phyloP scores from a whole-genome alignment of 2,888 invertebrate genomes.

The Empis stercorea region DNA sequence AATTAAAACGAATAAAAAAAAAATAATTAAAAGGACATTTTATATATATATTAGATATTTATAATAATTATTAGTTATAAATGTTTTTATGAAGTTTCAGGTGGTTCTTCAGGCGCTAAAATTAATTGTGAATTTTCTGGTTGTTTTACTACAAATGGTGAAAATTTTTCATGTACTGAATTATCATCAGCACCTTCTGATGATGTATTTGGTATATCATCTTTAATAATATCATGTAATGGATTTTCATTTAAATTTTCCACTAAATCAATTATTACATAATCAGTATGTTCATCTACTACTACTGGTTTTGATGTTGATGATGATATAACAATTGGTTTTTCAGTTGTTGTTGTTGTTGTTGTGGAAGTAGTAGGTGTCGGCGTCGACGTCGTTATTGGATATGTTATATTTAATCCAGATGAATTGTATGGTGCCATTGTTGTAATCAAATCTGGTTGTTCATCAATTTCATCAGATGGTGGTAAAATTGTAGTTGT shows the following conservation, averaged over 20 bases:
- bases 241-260: background rate
- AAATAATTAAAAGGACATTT: no score
- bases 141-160: slow-evolving; percentile 21
- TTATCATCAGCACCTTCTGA: slow-evolving; percentile 23
- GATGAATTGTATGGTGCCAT: slow-evolving; percentile 3
- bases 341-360: no score
- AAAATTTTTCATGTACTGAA: slow-evolving; percentile 32
- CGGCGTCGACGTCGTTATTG: background rate
- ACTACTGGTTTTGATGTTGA: background rate
- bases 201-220: background rate
- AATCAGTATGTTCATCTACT: slow-evolving; percentile 16
- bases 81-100: slow-evolving; percentile 32
- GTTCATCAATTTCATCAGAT: slow-evolving; percentile 2
- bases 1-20: background rate
- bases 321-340: background rate
- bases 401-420: background rate
- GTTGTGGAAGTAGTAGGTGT: slow-evolving; percentile 15
- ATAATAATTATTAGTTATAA: no score
- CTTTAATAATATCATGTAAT: slow-evolving; percentile 20
- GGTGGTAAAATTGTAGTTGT: background rate
- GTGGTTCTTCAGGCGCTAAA: slow-evolving; percentile 33
- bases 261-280: slow-evolving; percentile 20
- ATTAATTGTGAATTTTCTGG: slow-evolving; percentile 28
- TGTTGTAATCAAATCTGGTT: background rate
- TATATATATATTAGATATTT: no score